Evolutionary conservation across 2,888 invertebrate species (phyloP), one percentile per base, ranked within the genome.

Genomic region (Dascillus cervinus): DNA sequence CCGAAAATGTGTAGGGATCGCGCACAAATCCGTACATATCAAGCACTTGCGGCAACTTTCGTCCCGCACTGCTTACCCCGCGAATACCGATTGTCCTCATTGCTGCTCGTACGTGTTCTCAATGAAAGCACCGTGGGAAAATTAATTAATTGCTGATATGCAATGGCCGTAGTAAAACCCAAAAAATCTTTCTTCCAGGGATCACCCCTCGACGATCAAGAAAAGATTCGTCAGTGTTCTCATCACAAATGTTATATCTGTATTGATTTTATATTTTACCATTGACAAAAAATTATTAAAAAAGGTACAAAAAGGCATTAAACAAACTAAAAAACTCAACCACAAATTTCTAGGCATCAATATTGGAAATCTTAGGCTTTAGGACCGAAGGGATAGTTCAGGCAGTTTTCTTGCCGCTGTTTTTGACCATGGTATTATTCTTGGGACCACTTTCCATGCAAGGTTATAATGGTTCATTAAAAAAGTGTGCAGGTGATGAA

Each of bases 171-270:
- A 5, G 33, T n/a, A n/a, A n/a, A n/a, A n/a, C n/a, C n/a, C n/a
- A n/a, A n/a, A n/a, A n/a, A n/a, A n/a, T n/a, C n/a, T 41, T 37
- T 39, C 36, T 71, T 77, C 44, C 66, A 88, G 94, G 55, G 84
- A 91, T 58, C 89, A 94, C 65, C 90, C 92, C 8, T 73, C 80
- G 4, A 88, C 85, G 3, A 87, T 94, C 46, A 90, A 88, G 61
- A 77, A 77, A 56, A 75, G 92, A 56, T 92, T 92, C 60, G 72
- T 86, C 46, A 90, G 92, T 64, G 89, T 88, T 5, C 77, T 78
- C 44, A 67, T 84, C 41, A 85, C 90, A 68, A 82, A 86, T 70
- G 60, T 88, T 29, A 56, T 91, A 30, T 82, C 89, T 8, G 88
- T 90, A 27, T 65, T 81, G 37, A 79, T 87, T 54, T 72, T 88